Percentiles rank a stretch among this genome's conserved stretches.
Conservation (phyloP, 2,797 vertebrate species). For the Tadarida brasiliensis region DNA sequence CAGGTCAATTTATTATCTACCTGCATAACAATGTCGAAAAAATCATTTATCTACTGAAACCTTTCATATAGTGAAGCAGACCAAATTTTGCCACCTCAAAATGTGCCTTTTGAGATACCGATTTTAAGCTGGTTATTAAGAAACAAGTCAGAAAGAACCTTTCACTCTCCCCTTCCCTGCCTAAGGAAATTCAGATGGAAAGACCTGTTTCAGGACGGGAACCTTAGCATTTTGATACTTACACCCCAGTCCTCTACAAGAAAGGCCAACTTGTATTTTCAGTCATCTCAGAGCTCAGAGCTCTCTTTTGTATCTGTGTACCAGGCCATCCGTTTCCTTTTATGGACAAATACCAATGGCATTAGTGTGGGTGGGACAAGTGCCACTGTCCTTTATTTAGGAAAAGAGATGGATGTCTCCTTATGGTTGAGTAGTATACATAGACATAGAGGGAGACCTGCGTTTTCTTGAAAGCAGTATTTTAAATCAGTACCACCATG, state of each 20-base stretch:
- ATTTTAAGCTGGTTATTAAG: not conserved
- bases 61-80: not conserved
- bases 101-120: not conserved
- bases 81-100: not conserved
- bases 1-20: conserved; percentile 12
- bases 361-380: not conserved
- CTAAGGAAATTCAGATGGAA: not conserved
- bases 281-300: not conserved
- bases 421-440: not conserved
- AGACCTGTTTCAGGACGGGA: not conserved
- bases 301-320: not conserved
- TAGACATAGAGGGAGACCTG: not conserved
- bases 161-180: not conserved
- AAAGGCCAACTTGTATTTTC: not conserved
- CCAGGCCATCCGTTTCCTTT: not conserved
- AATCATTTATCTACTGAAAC: not conserved
- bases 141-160: not conserved
- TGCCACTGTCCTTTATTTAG: not conserved
- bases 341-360: not conserved
- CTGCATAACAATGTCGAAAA: conserved; percentile 1
- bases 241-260: not conserved
- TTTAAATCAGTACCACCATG: not conserved
- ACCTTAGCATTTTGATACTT: not conserved
- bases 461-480: not conserved
- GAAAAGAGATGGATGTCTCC: not conserved